A percentile compares a stretch with the other conserved stretches of the same genome.
phyloP scores from a whole-genome alignment of 2,888 invertebrate genomes.

The Ornithoptera alexandrae region DNA sequence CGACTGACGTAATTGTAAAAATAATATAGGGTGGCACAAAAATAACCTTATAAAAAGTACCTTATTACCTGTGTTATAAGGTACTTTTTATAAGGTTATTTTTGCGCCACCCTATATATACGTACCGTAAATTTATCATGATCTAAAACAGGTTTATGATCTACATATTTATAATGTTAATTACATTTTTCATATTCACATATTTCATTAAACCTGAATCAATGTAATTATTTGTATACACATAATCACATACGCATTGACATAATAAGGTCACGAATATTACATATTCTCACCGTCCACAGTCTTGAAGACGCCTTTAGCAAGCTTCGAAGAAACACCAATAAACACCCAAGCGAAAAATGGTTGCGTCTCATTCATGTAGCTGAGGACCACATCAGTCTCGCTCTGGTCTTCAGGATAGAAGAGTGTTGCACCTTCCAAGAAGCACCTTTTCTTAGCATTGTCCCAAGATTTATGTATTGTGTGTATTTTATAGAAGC shows the following conservation, averaged over 20 bases:
- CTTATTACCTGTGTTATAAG: no score
- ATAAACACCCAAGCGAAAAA: conserved; percentile 42
- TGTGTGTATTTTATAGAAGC: conserved; percentile 64
- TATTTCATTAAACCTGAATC: not conserved
- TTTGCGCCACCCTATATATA: no score
- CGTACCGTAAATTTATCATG: not conserved
- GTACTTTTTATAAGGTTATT: no score
- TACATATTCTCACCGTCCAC: conserved; percentile 42
- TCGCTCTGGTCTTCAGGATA: conserved; percentile 55
- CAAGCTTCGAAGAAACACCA: conserved; percentile 48
- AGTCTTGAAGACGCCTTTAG: conserved; percentile 54
- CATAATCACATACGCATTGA: not conserved
- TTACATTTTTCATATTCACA: not conserved
- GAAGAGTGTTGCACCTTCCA: conserved; percentile 57
- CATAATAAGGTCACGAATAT: not conserved
- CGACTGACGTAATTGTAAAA: not conserved
- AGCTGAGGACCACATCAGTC: conserved; percentile 40
- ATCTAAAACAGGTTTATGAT: not conserved
- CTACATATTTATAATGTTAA: not conserved
- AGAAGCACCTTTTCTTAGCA: conserved; percentile 50
- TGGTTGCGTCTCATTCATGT: conserved; percentile 45
- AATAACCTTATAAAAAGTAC: no score
- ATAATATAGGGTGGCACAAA: no score
- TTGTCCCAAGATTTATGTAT: conserved; percentile 50
- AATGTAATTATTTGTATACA: not conserved